phyloP scores from a whole-genome alignment of 2,113 vertebrate species.

The Mustelus asterias region DNA sequence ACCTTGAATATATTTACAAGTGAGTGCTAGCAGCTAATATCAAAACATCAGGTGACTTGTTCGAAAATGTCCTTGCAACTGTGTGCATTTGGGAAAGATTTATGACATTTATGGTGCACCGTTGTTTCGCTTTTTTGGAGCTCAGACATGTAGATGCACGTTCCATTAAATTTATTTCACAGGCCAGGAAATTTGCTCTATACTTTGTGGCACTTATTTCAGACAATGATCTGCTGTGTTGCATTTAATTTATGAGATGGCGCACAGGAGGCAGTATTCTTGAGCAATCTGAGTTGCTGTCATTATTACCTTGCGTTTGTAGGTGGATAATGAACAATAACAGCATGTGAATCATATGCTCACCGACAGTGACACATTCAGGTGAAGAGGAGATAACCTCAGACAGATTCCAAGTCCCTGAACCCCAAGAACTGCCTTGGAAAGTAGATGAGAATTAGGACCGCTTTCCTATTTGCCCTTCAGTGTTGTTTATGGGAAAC shows the following conservation, averaged over 20 bases:
- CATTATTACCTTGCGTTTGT: neutral
- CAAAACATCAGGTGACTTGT: neutral
- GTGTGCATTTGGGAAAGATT: neutral
- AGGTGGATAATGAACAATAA: neutral
- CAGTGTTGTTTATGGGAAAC: neutral
- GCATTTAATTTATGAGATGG: neutral
- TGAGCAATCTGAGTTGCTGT: neutral
- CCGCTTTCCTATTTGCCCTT: neutral
- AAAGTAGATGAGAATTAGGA: neutral
- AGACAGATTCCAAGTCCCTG: neutral
- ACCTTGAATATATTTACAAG: neutral
- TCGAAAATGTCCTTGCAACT: neutral
- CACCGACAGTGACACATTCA: neutral
- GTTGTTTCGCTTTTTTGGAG: neutral
- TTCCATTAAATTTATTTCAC: neutral
- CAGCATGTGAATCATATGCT: neutral
- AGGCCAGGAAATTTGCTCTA: neutral
- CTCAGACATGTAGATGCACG: neutral
- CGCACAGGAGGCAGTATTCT: neutral
- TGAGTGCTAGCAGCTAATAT: neutral
- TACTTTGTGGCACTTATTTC: neutral
- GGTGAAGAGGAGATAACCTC: neutral
- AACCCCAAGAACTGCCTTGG: neutral
- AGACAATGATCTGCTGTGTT: neutral
- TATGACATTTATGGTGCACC: neutral